phyloP scores from a whole-genome alignment of 1,140 invertebrate species.

The Harlomillsia oculata region DNA sequence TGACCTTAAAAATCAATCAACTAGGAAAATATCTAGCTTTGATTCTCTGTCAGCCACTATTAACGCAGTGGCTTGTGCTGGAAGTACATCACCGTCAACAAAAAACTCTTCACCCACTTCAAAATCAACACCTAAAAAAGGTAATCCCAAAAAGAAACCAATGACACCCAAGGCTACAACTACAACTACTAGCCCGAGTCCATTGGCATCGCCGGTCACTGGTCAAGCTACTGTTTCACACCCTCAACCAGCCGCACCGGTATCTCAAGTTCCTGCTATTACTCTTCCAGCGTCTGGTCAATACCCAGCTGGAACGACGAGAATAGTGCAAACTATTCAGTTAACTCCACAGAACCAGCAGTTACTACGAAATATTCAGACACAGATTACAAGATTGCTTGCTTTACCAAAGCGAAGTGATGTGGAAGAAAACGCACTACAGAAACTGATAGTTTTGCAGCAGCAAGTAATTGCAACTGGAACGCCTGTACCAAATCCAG shows the following conservation, averaged over 20 bases:
- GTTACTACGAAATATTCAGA: constrained; percentile 30
- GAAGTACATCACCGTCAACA: neutral
- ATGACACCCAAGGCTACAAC: neutral
- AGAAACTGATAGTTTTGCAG: constrained; percentile 32
- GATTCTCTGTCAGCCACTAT: constrained; percentile 16
- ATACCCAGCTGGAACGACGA: neutral
- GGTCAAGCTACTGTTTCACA: neutral
- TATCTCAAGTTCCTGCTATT: neutral
- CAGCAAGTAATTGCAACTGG: constrained; percentile 34
- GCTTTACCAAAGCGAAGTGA: constrained; percentile 26
- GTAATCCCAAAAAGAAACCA: constrained; percentile 1
- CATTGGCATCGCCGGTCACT: neutral
- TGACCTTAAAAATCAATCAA: constrained; percentile 4
- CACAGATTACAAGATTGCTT: constrained; percentile 27
- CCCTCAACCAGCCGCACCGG: neutral
- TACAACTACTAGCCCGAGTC: neutral
- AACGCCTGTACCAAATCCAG: constrained; percentile 24
- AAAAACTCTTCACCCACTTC: neutral
- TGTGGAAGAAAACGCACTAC: constrained; percentile 30
- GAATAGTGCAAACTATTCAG: constrained; percentile 32
- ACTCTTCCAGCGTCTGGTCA: neutral
- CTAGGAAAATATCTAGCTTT: constrained; percentile 8
- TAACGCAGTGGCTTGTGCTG: constrained; percentile 12
- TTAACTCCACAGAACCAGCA: constrained; percentile 33
- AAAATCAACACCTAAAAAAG: neutral